These are phyloP conservation scores for Meiosimyza platycephala DNA, from an alignment of 2,888 invertebrate genomes.

Conservation along the genomic window DNA sequence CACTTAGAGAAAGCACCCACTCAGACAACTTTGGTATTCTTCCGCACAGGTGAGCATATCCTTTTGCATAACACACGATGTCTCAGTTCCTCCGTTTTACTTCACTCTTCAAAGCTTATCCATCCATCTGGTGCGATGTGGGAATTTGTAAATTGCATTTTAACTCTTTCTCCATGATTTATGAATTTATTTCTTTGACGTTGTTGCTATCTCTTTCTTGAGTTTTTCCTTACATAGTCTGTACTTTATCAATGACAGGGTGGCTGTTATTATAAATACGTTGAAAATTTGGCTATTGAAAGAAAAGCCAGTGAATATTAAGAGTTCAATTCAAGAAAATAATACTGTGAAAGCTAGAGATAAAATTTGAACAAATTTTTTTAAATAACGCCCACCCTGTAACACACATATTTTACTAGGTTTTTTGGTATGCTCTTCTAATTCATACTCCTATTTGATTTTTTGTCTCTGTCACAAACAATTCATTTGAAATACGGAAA, in stretches of 20 bases:
- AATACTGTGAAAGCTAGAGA: no score
- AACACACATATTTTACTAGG: no score
- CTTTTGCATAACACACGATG: not conserved
- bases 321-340: no score
- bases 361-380: no score
- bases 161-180: slow-evolving; percentile 48
- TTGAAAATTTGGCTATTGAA: no score
- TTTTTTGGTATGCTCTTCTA: no score
- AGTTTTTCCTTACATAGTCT: not conserved
- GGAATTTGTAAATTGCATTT: slow-evolving; percentile 43
- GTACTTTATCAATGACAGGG: no score
- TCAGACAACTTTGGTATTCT: slow-evolving; percentile 1
- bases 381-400: no score
- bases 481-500: slow-evolving; percentile 12
- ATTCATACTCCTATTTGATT: no score
- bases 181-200: slow-evolving; percentile 43
- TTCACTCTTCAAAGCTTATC: not conserved
- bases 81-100: not conserved
- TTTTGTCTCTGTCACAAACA: slow-evolving; percentile 25
- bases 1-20: not conserved
- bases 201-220: not conserved
- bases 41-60: slow-evolving; percentile 3
- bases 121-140: slow-evolving; percentile 17
- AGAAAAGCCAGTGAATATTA: no score
- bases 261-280: no score